Conservation (phyloP, 2,888 invertebrate species). For the Phrixothrix hirtus region DNA sequence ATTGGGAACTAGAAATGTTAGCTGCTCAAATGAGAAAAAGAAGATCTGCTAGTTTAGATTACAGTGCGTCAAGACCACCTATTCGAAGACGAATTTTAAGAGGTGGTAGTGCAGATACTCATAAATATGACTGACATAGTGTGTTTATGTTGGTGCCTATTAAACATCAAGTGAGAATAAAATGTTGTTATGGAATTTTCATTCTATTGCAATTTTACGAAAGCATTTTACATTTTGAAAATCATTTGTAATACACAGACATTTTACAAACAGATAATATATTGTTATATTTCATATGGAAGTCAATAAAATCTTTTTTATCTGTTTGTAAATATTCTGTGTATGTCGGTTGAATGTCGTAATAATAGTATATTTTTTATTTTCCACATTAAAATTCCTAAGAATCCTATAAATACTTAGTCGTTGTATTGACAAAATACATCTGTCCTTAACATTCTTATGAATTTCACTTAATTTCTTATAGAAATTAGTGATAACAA, state of each 20-base stretch:
- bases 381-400: conserved; percentile 5
- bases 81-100: conserved; percentile 47
- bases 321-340: conserved; percentile 3
- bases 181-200: conserved; percentile 10
- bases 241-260: conserved; percentile 3
- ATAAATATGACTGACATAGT: conserved; percentile 44
- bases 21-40: conserved; percentile 53
- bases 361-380: conserved; percentile 10
- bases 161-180: conserved; percentile 14
- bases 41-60: conserved; percentile 52
- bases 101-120: conserved; percentile 47
- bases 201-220: conserved; percentile 1
- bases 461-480: conserved; percentile 12
- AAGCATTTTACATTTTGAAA: conserved; percentile 7
- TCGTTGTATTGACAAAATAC: neutral
- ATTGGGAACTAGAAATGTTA: conserved; percentile 55
- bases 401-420: conserved; percentile 1
- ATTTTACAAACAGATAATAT: neutral
- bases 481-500: conserved; percentile 10
- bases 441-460: conserved; percentile 16
- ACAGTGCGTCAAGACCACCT: conserved; percentile 39
- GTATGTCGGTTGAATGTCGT: conserved; percentile 14
- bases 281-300: neutral
- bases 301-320: neutral
- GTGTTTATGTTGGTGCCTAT: conserved; percentile 31